Percentiles rank a stretch among this genome's conserved stretches.
Conservation (phyloP, 2,888 invertebrate species). For the Artemia sinica region DNA sequence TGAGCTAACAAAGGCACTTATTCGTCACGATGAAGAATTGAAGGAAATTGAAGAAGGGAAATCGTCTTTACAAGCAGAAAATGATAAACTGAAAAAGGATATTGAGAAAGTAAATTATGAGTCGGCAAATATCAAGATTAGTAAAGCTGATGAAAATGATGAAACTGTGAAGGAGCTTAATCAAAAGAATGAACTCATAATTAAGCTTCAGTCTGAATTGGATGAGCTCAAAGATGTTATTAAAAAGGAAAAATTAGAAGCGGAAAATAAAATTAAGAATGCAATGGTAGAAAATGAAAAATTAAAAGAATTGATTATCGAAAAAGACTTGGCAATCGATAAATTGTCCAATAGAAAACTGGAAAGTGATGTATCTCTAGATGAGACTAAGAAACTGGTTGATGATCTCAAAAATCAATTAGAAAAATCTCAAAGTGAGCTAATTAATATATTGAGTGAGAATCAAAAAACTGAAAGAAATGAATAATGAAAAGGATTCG, state of each 20-base stretch:
- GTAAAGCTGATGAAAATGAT: no score
- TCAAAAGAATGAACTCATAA: neutral
- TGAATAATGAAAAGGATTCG: no score
- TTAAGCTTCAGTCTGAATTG: neutral
- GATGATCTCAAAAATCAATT: no score
- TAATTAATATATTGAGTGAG: no score
- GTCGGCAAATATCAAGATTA: no score
- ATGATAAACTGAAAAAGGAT: no score
- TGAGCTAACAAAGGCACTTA: constrained; percentile 2
- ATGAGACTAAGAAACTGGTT: no score
- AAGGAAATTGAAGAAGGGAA: neutral
- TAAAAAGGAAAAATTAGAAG: neutral
- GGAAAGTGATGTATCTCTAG: neutral
- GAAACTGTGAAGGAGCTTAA: neutral
- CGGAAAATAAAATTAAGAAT: neutral
- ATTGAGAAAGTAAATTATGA: no score
- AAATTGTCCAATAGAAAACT: constrained; percentile 9
- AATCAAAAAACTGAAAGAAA: no score
- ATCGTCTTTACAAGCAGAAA: no score
- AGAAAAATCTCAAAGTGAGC: no score
- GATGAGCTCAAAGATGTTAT: constrained; percentile 14
- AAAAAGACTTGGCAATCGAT: no score
- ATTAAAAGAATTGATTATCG: neutral
- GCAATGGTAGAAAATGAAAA: neutral
- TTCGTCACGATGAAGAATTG: neutral